Evolutionary conservation across 2,797 vertebrate genomes (phyloP), one percentile per base, ranked within the genome.

Genomic region (Amblyraja radiata): DNA sequence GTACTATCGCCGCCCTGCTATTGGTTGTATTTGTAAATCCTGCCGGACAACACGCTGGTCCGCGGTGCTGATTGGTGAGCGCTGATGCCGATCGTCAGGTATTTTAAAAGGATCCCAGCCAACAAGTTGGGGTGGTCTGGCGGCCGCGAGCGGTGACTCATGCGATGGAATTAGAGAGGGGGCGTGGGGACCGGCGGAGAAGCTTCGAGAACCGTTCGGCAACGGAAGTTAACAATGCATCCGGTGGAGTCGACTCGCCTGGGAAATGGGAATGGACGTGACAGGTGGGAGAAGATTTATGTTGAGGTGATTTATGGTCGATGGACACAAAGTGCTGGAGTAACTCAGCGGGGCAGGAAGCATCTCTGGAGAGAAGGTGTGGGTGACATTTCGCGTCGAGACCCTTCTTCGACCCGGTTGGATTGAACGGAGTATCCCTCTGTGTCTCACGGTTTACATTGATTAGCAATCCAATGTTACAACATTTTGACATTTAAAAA

Each of bases 171-270:
- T 92, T 74, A 68, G 84, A 88, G 84, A 18, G n/a, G 84, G 18
- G 61, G n/a, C 16, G 61, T 25, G 46, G 46, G 54, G 0, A 63
- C 11, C 9, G 18, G 88, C 65, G 8, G 68, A 92, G 90, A 92
- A 92, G 73, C 71, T 92, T 58, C 90, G 36, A 92, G 90, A 92
- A 92, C 74, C 58, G 76, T 92, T 71, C 25, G 90, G 25, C 71
- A 46, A 23, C 58, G 83, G 81, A 10, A 54, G 25, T 1, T 25
- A 39, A 13, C 71, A 54, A 11, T 25, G 71, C 39, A 74, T 92
- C 90, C 90, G 90, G 7, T 76, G 18, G 2, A 73, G 28, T 54
- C n/a, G n/a, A 39, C 23, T 32, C 65, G 32, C 36, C 0, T 39
- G 11, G 28, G 28, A 6, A 54, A 54, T 54, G 46, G 46, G 46